Base-by-base conservation (phyloP, 2,888 invertebrate species). In the Peribatodes rhomboidaria region DNA sequence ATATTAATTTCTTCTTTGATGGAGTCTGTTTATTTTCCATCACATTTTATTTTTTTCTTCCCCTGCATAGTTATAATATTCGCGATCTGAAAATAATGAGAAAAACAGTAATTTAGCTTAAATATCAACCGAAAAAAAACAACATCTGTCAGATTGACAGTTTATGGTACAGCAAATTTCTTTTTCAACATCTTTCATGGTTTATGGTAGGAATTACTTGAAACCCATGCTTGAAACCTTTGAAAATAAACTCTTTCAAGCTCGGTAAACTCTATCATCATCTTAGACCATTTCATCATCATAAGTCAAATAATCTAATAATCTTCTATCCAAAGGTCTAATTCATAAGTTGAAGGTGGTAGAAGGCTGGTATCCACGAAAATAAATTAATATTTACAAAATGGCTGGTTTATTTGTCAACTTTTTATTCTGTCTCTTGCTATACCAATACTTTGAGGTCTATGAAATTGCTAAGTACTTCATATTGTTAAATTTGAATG, bases 11-110 rank as follows among this genome's bases (percentile, higher is more conserved):
- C 75, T 86, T 89, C 78, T 88, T 87, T 67, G 88, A 89, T 84
- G 87, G 84, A 80, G 79, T 78, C 81, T 86, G 83, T 82, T 90
- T 91, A 91, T 87, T 87, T 90, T 92, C 92, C 92, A 93, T 93
- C 83, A 92, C 92, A 91, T 89, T 85, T 86, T 87, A 88, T 85
- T 90, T 84, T 89, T 77, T 81, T 89, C 82, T 82, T 88, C 71
- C 83, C 84, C 77, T 86, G 85, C 90, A 92, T 91, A 91, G 80
- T 88, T 91, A 80, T 71, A 70, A 76, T 76, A 77, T 78, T 73
- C 74, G 68, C 72, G 63, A 77, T 75, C 72, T 75, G 68, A 71
- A 72, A 72, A 73, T 76, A 69, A 65, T 72, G 70, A 74, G 67
- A 63, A 70, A 58, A 59, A 68, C 79, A 78, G 77, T 78, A 86